Base-by-base conservation (phyloP, 2,888 invertebrate genomes). In the Melanchra persicariae region DNA sequence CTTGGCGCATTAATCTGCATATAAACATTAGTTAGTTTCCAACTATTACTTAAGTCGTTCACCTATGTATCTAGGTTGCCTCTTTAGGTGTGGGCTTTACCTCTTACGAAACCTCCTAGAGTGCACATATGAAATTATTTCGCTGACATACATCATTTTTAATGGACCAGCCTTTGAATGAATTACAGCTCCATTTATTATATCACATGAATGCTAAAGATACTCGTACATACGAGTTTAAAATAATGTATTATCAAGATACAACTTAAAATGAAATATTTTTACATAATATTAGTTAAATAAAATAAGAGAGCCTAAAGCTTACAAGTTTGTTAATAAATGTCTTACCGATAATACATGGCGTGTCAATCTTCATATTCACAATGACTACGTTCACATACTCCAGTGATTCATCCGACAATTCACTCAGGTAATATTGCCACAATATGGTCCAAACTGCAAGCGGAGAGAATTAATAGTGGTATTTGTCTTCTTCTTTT, bases 51-150 rank as follows among this genome's bases (percentile, higher is more conserved):
- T 76, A 88, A 88, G 86, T 87, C 72, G 83, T 86, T 90, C 79
- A 85, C 83, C 86, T 89, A 89, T 91, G 90, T 85, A 91, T 86
- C 85, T 91, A 74, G 91, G 90, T 88, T 88, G 79, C 51, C 81
- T 74, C 64, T 78, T 81, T 82, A 73, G 84, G 87, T 85, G 89
- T 85, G 87, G 87, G 87, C 81, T 81, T 87, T 79, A 71, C 43
- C 40, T 85, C 81, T 90, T 87, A 83, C 78, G 79, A 89, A 86
- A 88, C 54, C 52, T 69, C 51, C 64, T 73, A 69, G 72, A n/a
- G 47, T 37, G 45, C 60, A 76, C 15, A 70, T 65, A 63, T 80
- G 64, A 62, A 76, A 67, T 80, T 71, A 61, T 60, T 49, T 74
- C 60, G 19, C 26, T 65, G 40, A 40, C 51, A 67, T 57, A 3